These are phyloP conservation scores for Ptychodera flava DNA, from an alignment of 35 echinoderm and acorn worm genomes.

Conservation along the genomic window DNA sequence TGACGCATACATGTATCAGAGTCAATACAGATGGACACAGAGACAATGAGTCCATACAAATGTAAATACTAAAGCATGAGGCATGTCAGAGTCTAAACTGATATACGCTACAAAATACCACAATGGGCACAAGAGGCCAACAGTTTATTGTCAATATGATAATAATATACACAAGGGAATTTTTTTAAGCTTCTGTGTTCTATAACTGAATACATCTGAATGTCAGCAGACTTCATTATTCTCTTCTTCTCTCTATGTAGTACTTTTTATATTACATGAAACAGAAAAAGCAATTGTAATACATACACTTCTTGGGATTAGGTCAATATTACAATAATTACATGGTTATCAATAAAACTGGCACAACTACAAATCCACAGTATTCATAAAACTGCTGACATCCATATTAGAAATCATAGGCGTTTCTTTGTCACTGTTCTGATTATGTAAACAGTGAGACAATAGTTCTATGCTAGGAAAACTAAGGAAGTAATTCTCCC, in stretches of 20 bases:
- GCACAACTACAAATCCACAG: neutral
- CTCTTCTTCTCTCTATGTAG: neutral
- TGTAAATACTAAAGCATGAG: too few relatives aligned
- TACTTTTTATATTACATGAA: neutral
- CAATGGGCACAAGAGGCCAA: neutral
- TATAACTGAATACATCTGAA: neutral
- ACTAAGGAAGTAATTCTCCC: too few relatives aligned
- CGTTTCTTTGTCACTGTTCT: too few relatives aligned
- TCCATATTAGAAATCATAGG: neutral
- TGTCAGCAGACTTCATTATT: neutral
- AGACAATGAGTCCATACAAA: too few relatives aligned
- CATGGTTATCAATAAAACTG: neutral
- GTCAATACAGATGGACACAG: too few relatives aligned
- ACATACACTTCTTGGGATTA: neutral
- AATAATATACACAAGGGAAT: neutral
- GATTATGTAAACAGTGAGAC: too few relatives aligned
- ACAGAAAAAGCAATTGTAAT: neutral
- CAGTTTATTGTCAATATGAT: neutral
- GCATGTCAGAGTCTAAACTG: too few relatives aligned
- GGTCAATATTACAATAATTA: neutral
- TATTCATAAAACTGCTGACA: too few relatives aligned
- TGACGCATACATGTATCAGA: too few relatives aligned
- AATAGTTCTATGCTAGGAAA: too few relatives aligned
- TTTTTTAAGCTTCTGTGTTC: neutral
- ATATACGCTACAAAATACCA: slow-evolving; percentile 1